Base-by-base conservation (phyloP, 2,113 vertebrate genomes). In the Orycteropus afer region DNA sequence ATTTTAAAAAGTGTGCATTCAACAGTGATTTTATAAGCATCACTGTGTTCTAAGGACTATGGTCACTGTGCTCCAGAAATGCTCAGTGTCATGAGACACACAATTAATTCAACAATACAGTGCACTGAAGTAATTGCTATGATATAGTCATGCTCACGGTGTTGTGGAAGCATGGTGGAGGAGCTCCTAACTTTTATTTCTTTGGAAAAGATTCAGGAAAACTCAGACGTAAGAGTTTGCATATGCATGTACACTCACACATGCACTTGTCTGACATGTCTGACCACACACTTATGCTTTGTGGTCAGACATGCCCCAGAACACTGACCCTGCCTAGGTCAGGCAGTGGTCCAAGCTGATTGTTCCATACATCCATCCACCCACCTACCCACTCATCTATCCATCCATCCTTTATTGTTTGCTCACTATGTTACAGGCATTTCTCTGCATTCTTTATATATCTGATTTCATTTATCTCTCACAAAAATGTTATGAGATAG, bases 151-250 rank as follows among this genome's bases (percentile, higher is more conserved):
- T 2, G 15, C 1, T 0, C 45, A 79, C 63, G 53, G 63, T 10
- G 4, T 25, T n/a, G 12, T 49, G 32, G 42, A 85, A 85, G 65
- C 20, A 61, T 17, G 7, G 5, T 7, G 20, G 27, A 87, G 55
- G 51, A 45, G 51, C 10, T 9, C n/a, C 40, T 32, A 34, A 40
- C 32, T 53, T 73, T 61, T 78, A 11, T 49, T 25, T 83, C 73
- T 78, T 78, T 74, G 42, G 37, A 42, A 89, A 83, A 86, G 7
- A 86, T 18, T 53, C 61, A 51, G 78, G 55, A 82, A 85, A 71
- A 89, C 32, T 7, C 37, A 57, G 23, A 17, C 1, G 22, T 40
- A 32, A 53, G n/a, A 22, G 9, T 4, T 76, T 55, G 23, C 27
- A 77, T 65, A 17, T 25, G 27, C 27, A 18, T 47, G 32, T 25